A percentile compares a stretch with the other conserved stretches of the same genome.
Conservation (phyloP, 2,888 invertebrate genomes). For the Pilophorus perplexus region DNA sequence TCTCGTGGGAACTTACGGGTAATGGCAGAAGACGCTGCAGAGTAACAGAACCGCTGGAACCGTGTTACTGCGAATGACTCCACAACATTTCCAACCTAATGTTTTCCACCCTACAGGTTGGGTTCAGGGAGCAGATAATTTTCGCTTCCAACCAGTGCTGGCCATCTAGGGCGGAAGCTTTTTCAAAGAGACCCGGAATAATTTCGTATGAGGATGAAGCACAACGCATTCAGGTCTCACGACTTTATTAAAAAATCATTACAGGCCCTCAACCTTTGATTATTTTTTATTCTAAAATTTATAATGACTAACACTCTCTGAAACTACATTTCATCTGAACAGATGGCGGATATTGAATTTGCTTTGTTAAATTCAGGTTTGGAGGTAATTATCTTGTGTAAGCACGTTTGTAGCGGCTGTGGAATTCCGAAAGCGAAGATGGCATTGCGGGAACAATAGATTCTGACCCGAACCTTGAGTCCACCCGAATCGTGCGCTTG, state of each 20-base stretch:
- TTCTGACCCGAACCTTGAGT: constrained; percentile 6
- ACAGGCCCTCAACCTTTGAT: not conserved
- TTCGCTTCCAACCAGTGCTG: no score
- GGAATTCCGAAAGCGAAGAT: constrained; percentile 21
- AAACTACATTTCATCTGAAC: no score
- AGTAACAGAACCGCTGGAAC: constrained; percentile 10
- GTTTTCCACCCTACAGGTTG: no score
- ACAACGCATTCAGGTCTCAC: not conserved
- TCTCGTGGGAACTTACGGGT: constrained; percentile 12
- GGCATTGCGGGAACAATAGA: constrained; percentile 24
- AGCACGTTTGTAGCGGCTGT: constrained; percentile 11
- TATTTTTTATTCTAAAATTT: no score
- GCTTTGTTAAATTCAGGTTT: no score
- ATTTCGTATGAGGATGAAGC: not conserved
- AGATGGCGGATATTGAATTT: no score
- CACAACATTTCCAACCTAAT: constrained; percentile 26
- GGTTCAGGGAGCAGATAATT: not conserved
- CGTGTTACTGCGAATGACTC: constrained; percentile 31
- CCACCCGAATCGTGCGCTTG: constrained; percentile 28
- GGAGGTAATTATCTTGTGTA: constrained; percentile 3
- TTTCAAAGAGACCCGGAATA: no score
- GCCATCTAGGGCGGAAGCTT: no score
- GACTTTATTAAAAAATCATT: not conserved
- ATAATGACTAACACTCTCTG: no score
- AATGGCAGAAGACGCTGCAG: constrained; percentile 1